A percentile compares a stretch with the other conserved stretches of the same genome.
Evolutionary conservation across 1,140 invertebrate genomes (phyloP).

Genomic region (Homarus americanus): DNA sequence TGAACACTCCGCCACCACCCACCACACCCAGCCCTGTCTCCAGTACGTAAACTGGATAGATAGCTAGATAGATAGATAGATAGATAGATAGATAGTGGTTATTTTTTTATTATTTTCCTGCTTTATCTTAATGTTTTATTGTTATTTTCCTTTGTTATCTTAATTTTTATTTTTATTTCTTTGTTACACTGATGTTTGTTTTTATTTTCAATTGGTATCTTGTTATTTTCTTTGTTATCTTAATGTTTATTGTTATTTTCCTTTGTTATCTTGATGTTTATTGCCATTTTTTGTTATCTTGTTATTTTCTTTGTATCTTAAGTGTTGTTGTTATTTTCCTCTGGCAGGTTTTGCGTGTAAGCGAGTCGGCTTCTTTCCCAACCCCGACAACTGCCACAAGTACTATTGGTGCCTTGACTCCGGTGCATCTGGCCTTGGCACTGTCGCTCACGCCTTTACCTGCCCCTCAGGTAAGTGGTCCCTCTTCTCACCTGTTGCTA

Average conservation of each 20-base stretch:
- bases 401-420: conserved; percentile 97
- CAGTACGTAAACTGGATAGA: conserved; percentile 79
- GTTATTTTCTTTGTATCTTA: conserved; percentile 58
- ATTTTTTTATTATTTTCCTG: too few relatives aligned
- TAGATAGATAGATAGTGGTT: too few relatives aligned
- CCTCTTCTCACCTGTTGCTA: neutral
- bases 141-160: too few relatives aligned
- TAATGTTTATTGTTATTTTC: too few relatives aligned
- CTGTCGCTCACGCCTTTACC: conserved; percentile 95
- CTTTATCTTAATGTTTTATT: too few relatives aligned
- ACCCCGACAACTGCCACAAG: conserved; percentile 94
- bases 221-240: neutral
- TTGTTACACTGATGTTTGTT: too few relatives aligned
- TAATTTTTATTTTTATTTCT: too few relatives aligned
- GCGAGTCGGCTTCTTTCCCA: conserved; percentile 96
- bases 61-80: too few relatives aligned
- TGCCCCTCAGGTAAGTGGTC: conserved; percentile 84
- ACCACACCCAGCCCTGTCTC: conserved; percentile 93
- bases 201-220: neutral
- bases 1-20: conserved; percentile 89
- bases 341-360: conserved; percentile 93
- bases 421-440: conserved; percentile 91
- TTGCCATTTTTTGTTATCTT: neutral
- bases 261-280: neutral
- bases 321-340: too few relatives aligned